Base-by-base conservation (phyloP, 2,888 invertebrate genomes). In the Sinopyrophorus schimmeli region DNA sequence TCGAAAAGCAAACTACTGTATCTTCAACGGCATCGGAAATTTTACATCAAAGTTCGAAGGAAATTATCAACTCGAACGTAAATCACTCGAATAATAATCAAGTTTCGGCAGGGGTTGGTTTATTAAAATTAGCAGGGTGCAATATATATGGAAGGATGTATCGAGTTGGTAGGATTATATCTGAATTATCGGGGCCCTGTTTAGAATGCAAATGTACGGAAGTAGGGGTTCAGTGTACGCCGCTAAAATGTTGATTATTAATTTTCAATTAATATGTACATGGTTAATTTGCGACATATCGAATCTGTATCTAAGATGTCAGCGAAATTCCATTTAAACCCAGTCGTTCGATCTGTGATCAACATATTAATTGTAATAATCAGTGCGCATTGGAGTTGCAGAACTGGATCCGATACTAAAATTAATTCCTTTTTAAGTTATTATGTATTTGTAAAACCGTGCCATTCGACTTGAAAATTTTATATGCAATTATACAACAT, bases 121-220 rank as follows among this genome's bases (percentile, higher is more conserved):
- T 85, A 37, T 73, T 89, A 28, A 91, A 90, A 71, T 70, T 92
- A 53, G 89, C 89, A 6, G 92, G 92, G 1, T 92, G 92, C 68
- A 92, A 92, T 73, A 92, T 92, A 62, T 92, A 92, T 65, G 92
- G 92, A 3, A 79, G 86, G 55, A 92, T 92, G 87, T 92, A 92
- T 71, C 79, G 87, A 14, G 87, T 92, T 5, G 90, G 89, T 2
- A 79, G 84, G 63, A 86, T 89, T 58, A 91, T 92, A 60, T 80
- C 85, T 1, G 91, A 92, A 74, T 74, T 92, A 52, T 90, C 91
- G 3, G 84, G 84, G 46, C 82, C 86, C 7, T 92, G 92, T 72
- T 80, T 85, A 58, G 87, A 89, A 73, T 92, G 92, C 72, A 85
- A 86, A 74, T 92, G 92, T 74, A 89, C 91, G 24, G 88, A 90